These are phyloP conservation scores for Eunapius fragilis DNA, from an alignment of 37 sponge, comb jelly and placozoan genomes.

Conservation along the genomic window DNA sequence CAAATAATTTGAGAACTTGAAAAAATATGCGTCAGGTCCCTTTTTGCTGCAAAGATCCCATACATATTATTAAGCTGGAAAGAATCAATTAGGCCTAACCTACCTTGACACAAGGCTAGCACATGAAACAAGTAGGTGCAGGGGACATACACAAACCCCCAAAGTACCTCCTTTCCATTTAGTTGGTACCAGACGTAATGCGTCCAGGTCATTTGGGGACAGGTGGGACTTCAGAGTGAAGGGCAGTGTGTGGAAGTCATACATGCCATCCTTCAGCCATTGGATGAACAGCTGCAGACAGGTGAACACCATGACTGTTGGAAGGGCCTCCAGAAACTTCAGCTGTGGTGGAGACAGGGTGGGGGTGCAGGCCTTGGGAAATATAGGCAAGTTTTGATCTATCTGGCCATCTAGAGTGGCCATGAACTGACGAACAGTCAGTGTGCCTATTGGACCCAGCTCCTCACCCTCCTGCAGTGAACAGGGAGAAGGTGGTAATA, in stretches of 20 bases:
- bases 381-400: neutral
- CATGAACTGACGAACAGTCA: neutral
- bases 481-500: too few species aligned
- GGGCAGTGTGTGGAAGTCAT: conserved; percentile 71
- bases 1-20: too few species aligned
- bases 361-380: neutral
- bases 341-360: conserved; percentile 57
- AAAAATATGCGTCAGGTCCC: too few species aligned
- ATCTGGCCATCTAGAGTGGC: neutral
- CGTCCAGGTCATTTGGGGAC: conserved; percentile 16
- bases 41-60: too few species aligned
- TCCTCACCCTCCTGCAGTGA: too few species aligned
- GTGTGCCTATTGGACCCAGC: too few species aligned
- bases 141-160: too few species aligned
- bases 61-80: too few species aligned
- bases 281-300: conserved; percentile 53
- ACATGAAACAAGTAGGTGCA: too few species aligned
- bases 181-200: conserved; percentile 19
- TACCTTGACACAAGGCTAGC: too few species aligned
- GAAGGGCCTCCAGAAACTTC: conserved; percentile 34
- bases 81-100: too few species aligned
- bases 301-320: conserved; percentile 35
- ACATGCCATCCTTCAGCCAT: conserved; percentile 74
- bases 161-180: conserved; percentile 1
- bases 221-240: conserved; percentile 60